phyloP scores from a whole-genome alignment of 1,140 invertebrate genomes.

The Gyrodactylus bullatarudis region DNA sequence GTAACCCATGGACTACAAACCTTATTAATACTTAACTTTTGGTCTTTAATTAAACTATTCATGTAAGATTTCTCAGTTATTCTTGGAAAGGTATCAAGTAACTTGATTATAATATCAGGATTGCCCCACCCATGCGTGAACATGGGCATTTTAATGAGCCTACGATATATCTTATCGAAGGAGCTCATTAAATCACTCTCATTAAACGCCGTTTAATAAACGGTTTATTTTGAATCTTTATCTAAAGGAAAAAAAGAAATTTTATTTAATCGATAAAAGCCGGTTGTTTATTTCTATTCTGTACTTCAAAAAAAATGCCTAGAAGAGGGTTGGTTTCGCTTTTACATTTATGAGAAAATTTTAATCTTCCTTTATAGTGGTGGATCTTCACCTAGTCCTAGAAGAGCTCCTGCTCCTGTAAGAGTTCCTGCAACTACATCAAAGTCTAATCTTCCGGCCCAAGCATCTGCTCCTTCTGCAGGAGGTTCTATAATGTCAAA shows the following conservation, averaged over 20 bases:
- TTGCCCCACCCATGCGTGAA: neutral
- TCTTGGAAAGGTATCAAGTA: neutral
- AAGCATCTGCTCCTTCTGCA: neutral
- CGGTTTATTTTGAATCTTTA: neutral
- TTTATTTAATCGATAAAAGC: too few species aligned
- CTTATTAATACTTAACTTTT: neutral
- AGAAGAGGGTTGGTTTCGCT: too few species aligned
- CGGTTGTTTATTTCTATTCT: too few species aligned
- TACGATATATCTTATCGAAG: neutral
- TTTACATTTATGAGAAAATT: too few species aligned
- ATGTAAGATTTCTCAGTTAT: neutral
- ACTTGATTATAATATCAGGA: neutral
- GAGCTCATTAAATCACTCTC: neutral
- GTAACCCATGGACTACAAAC: neutral
- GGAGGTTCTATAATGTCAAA: neutral
- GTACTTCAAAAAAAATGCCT: neutral
- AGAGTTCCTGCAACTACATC: neutral
- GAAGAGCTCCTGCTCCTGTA: neutral
- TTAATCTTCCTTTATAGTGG: neutral
- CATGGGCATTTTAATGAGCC: neutral
- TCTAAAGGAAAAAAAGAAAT: neutral
- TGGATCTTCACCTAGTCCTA: neutral
- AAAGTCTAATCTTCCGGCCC: neutral
- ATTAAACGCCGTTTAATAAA: neutral
- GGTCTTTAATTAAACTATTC: neutral